Evolutionary conservation across 1,140 invertebrate genomes (phyloP).

Genomic region (Trigoniulus corallinus): DNA sequence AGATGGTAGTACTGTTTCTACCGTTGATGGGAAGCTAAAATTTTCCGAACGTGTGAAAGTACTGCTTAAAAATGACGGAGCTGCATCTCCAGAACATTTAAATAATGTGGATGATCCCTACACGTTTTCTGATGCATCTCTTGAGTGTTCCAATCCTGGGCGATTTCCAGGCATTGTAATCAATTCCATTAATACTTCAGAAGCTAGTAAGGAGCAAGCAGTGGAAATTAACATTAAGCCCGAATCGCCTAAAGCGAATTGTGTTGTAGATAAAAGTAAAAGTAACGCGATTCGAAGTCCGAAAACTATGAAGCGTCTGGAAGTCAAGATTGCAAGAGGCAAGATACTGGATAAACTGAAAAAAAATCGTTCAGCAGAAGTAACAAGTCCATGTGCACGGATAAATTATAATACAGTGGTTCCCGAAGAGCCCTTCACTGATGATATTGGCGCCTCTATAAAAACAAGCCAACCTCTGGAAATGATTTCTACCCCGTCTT

Average conservation of each 20-base stretch:
- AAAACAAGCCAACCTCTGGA: background rate
- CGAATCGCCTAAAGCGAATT: conserved; percentile 5
- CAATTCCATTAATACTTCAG: no score
- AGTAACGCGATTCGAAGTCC: conserved; percentile 20
- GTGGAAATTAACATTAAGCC: no score
- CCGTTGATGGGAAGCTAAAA: conserved; percentile 34
- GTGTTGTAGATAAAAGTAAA: conserved; percentile 16
- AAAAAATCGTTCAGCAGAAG: conserved; percentile 18
- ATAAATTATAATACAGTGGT: background rate
- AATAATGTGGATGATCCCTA: conserved; percentile 34
- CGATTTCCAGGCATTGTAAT: conserved; percentile 14
- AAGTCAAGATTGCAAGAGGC: conserved; percentile 33
- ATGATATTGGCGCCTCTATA: background rate
- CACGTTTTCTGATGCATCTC: conserved; percentile 36
- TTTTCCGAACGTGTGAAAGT: conserved; percentile 32
- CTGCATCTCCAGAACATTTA: conserved; percentile 10
- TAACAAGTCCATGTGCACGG: background rate
- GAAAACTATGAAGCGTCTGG: conserved; percentile 31
- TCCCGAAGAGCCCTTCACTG: background rate
- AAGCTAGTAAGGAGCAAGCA: no score
- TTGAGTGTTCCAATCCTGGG: conserved; percentile 22
- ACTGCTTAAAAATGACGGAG: conserved; percentile 25
- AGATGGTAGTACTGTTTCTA: conserved; percentile 12
- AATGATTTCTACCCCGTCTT: background rate
- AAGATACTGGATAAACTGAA: conserved; percentile 31